Conservation (phyloP, 2,113 vertebrate species). For the Catharus fuscescens region DNA sequence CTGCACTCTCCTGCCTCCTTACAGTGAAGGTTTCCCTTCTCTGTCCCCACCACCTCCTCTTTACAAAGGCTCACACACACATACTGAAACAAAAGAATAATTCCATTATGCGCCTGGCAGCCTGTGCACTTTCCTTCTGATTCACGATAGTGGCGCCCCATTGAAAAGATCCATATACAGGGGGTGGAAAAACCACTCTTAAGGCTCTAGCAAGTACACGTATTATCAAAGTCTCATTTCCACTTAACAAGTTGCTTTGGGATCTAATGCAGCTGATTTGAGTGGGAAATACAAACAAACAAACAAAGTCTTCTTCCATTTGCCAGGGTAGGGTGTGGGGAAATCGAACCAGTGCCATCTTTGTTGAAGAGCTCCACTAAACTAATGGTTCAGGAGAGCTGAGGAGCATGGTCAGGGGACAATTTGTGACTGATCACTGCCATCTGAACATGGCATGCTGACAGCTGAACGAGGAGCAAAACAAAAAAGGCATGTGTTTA, state of each 20-base stretch:
- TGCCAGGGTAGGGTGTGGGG: not conserved
- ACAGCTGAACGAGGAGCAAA: constrained; percentile 10
- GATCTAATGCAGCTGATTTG: constrained; percentile 25
- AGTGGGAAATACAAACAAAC: constrained; percentile 13
- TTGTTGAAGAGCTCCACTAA: not conserved
- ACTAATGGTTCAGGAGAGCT: constrained; percentile 18
- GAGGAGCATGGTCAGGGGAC: not conserved
- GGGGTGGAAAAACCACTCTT: not conserved
- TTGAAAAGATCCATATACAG: not conserved
- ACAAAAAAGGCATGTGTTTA: constrained; percentile 27
- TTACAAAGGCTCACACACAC: constrained; percentile 24
- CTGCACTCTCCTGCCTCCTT: not conserved
- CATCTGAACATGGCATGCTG: constrained; percentile 11
- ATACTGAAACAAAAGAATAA: constrained; percentile 7
- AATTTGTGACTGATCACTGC: constrained; percentile 35
- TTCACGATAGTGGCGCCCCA: not conserved
- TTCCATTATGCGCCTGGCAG: constrained; percentile 16
- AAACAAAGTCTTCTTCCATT: not conserved
- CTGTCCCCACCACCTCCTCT: not conserved
- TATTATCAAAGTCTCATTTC: constrained; percentile 36
- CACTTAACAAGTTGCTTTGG: constrained; percentile 32
- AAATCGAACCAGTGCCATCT: not conserved
- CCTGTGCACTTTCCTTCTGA: not conserved
- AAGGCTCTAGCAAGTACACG: not conserved
- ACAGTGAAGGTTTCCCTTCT: not conserved